Evolutionary conservation across 2,113 vertebrate species (phyloP), one percentile per base, ranked within the genome.

Genomic region (Progne subis): DNA sequence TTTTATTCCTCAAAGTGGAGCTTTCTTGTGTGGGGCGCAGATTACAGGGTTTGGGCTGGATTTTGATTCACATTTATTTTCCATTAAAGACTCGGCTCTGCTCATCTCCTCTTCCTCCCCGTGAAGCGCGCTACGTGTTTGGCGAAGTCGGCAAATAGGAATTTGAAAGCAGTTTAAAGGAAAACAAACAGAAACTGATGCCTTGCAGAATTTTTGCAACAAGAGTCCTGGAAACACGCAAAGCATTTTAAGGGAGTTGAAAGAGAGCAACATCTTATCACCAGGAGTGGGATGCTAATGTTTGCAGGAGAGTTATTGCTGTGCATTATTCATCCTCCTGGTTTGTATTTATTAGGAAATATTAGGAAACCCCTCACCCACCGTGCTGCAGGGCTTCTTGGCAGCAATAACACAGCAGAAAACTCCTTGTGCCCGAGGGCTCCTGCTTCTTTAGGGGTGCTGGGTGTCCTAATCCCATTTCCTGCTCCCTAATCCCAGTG

Each of bases 1-100:
- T 94, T 94, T 68, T 32, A 24, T 83, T 83, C 94, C 94, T 87
- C 20, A 20, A 89, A 78, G 80, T 13, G 52, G 64, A 96, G 81
- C 31, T 53, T 67, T 77, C 39, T 78, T 47, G 65, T 59, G 69
- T 6, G 14, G 74, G 59, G 81, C 25, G 53, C 57, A 76, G 82
- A 92, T 94, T 76, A 67, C 2, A 13, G 74, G 68, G 43, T 84
- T 67, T 75, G 65, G 61, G 31, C 44, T 11, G 43, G 88, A 55
- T 90, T 92, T 82, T 31, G 18, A 86, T 59, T 86, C 86, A 6
- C 31, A 28, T 57, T 60, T 50, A 11, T 84, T 71, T 70, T 69
- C 89, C 64, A 47, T 70, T 67, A 52, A 6, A 4, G 60, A 67
- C 69, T 86, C 8, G 0, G 56, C 43, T 7, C 8, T 21, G 0